Conservation (phyloP, 1,140 invertebrate genomes). For the Drosophila hydei region DNA sequence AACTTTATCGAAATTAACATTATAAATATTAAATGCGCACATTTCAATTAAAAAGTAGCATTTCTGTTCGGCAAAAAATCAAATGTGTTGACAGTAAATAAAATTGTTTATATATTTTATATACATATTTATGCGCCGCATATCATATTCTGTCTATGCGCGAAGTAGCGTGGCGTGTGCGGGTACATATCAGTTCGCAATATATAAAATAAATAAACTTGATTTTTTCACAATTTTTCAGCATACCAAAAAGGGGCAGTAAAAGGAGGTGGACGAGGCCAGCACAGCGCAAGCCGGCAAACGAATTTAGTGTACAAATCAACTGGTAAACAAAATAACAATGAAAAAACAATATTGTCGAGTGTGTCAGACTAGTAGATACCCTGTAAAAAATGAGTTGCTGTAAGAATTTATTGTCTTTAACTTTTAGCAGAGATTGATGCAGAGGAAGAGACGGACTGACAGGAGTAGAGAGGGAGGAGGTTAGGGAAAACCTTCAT, state of each 20-base stretch:
- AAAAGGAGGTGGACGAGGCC: slow-evolving; percentile 8
- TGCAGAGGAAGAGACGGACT: too few relatives aligned
- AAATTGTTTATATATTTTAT: not conserved
- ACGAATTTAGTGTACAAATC: slow-evolving; percentile 50
- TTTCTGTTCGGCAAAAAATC: slow-evolving; percentile 3
- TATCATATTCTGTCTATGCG: slow-evolving; percentile 7
- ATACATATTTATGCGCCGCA: not conserved
- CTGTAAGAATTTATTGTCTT: not conserved
- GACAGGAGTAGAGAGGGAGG: too few relatives aligned
- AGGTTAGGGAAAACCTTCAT: too few relatives aligned
- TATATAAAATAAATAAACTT: slow-evolving; percentile 71
- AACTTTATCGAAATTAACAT: slow-evolving; percentile 55
- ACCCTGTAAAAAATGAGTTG: not conserved
- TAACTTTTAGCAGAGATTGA: too few relatives aligned
- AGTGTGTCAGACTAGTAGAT: not conserved
- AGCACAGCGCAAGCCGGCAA: slow-evolving; percentile 12
- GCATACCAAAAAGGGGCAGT: slow-evolving; percentile 7
- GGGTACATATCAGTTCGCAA: slow-evolving; percentile 44
- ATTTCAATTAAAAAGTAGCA: slow-evolving; percentile 67
- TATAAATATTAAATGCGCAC: slow-evolving; percentile 68
- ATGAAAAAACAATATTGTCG: not conserved
- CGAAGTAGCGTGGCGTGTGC: slow-evolving; percentile 23
- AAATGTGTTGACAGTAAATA: not conserved
- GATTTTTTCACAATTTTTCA: slow-evolving; percentile 42
- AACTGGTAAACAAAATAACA: slow-evolving; percentile 37